Base-by-base conservation (phyloP, 1,140 invertebrate species). In the Bactericera cockerelli region DNA sequence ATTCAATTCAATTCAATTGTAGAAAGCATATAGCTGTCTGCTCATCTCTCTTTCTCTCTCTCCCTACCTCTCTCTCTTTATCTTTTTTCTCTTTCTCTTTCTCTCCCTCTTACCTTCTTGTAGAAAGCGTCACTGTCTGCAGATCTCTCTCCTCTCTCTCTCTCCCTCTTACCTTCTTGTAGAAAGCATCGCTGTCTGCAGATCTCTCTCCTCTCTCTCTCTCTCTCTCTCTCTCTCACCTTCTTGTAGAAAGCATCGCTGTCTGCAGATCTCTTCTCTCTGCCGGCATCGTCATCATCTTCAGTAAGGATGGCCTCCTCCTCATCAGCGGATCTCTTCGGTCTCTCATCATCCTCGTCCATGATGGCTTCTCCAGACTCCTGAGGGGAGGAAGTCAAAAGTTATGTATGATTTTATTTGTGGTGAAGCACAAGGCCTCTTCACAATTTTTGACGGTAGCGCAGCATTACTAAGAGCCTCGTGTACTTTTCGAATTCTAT, bases 161-260 rank as follows among this genome's bases (percentile, higher is more conserved):
- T n/a, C n/a, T n/a, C n/a, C n/a, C n/a, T n/a, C 31, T 56, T 55
- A 83, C 78, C 58, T 76, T 74, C 60, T 81, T 82, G 11, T 77
- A 78, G 56, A 85, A 79, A 64, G 70, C 75, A 24, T 80, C 75
- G 21, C 84, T 70, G 57, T 83, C 16, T 38, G 55, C 25, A n/a
- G n/a, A n/a, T n/a, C n/a, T n/a, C n/a, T n/a, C n/a, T n/a, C n/a
- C n/a, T n/a, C n/a, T n/a, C n/a, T n/a, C n/a, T n/a, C n/a, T n/a
- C n/a, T n/a, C n/a, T n/a, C n/a, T n/a, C n/a, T n/a, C n/a, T 83
- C 78, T 58, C 75, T 74, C 60, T 81, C n/a, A 84, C 78, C 59
- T 76, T 74, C 60, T 81, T 82, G 11, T 77, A 78, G 56, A 85
- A 79, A 64, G 70, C 75, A 25, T 80, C 76, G 22, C 84, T 70